Evolutionary conservation across 2,888 invertebrate species (phyloP), one percentile per base, ranked within the genome.

Genomic region (Dione vanillae): DNA sequence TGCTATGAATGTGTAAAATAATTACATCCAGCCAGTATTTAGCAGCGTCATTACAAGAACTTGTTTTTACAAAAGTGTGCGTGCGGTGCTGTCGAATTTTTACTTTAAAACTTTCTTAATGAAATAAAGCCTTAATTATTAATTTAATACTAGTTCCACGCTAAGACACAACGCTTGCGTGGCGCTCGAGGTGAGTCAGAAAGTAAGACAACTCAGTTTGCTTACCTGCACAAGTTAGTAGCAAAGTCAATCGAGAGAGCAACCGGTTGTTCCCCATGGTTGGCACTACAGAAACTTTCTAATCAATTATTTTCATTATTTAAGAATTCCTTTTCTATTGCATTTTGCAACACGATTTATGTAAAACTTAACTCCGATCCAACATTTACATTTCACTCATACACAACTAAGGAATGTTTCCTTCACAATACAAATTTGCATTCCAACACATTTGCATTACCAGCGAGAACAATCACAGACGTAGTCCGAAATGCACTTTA

Each of bases 201-300:
- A 86, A 87, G 79, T 85, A 86, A 75, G 83, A 85, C 79, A 84
- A 82, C 83, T 77, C 76, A 75, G 75, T 80, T 82, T 86, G 85
- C 91, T 92, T 92, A 93, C 92, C 92, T 90, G 91, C 83, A 87
- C 90, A 91, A 85, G 91, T 88, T 86, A 91, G 83, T 87, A 91
- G 83, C 86, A 89, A 85, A 84, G 85, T 85, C 83, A 90, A 85
- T 81, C 87, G 91, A 86, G 91, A 92, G 91, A 92, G 90, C 89
- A 86, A 85, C 85, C 87, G 82, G 81, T 85, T 81, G 85, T 80
- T 85, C 85, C 86, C 86, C 92, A 92, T 92, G 83, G 61, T 83
- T 84, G 81, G 76, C 79, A 82, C 78, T 83, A 80, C 82, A 77
- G 78, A 80, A 82, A 83, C 90, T 90, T 90, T 91, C 91, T 87